Conservation (phyloP, 2,797 vertebrate species). For the Liparis tanakae region DNA sequence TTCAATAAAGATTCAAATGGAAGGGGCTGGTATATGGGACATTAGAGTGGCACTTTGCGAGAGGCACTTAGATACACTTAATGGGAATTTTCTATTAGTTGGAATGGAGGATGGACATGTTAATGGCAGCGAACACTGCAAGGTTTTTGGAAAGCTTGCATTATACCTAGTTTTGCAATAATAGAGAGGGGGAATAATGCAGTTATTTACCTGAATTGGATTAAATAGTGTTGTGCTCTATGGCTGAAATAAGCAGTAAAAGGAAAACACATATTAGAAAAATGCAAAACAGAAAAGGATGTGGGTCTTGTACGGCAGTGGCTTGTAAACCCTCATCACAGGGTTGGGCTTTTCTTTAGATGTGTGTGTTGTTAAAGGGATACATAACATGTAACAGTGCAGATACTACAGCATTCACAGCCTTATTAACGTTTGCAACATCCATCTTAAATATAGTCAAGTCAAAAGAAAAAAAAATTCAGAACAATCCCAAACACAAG, state of each 20-base stretch:
- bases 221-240: slow-evolving; percentile 31
- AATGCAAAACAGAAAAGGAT: slow-evolving; percentile 17
- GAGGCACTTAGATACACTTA: slow-evolving; percentile 52
- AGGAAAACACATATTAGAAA: slow-evolving; percentile 20
- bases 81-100: slow-evolving; percentile 65
- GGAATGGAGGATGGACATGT: slow-evolving; percentile 42
- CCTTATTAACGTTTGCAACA: not conserved
- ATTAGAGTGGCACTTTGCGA: slow-evolving; percentile 49
- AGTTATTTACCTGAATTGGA: slow-evolving; percentile 29
- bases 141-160: slow-evolving; percentile 35
- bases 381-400: not conserved
- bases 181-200: slow-evolving; percentile 38
- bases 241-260: slow-evolving; percentile 46
- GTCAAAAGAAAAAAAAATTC: not conserved
- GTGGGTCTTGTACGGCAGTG: not conserved
- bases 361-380: not conserved
- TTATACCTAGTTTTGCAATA: slow-evolving; percentile 32
- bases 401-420: not conserved
- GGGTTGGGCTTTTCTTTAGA: not conserved
- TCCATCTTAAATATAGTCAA: not conserved
- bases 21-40: slow-evolving; percentile 32
- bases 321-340: slow-evolving; percentile 6
- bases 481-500: not conserved
- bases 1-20: slow-evolving; percentile 61
- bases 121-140: slow-evolving; percentile 46